Conservation (phyloP, 1,140 invertebrate genomes). For the Nephotettix cincticeps region DNA sequence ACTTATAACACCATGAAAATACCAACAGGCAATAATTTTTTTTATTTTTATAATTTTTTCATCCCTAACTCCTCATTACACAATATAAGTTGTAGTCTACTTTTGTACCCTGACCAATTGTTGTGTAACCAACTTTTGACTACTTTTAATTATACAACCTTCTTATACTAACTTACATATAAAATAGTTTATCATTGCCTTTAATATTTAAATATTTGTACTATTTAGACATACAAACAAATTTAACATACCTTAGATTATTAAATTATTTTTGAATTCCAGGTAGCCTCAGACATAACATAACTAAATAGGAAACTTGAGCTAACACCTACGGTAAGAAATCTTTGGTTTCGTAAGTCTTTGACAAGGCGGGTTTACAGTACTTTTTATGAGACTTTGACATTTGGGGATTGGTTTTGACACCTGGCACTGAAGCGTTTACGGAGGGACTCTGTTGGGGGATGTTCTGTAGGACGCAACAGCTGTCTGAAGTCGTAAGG, state of each 20-base stretch:
- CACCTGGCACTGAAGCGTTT: conserved; percentile 48
- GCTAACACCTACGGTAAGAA: conserved; percentile 2
- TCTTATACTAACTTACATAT: background rate
- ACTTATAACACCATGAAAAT: too few species aligned
- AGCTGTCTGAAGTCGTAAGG: conserved; percentile 71
- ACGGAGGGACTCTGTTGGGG: conserved; percentile 69
- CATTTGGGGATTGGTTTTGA: conserved; percentile 26
- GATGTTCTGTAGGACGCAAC: conserved; percentile 62
- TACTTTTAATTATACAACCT: background rate
- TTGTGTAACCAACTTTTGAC: background rate
- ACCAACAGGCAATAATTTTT: background rate
- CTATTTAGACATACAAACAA: background rate
- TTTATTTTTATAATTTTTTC: background rate
- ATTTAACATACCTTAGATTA: background rate
- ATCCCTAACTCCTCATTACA: background rate
- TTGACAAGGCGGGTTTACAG: background rate
- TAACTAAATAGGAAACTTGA: conserved; percentile 11
- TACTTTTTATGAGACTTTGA: conserved; percentile 26
- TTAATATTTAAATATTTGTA: too few species aligned
- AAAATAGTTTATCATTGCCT: background rate
- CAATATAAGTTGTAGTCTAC: background rate
- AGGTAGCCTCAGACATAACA: conserved; percentile 1
- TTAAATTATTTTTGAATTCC: background rate
- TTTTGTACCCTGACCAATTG: background rate
- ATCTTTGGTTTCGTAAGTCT: conserved; percentile 26